phyloP scores from a whole-genome alignment of 2,113 vertebrate species.

The Alectura lathami region DNA sequence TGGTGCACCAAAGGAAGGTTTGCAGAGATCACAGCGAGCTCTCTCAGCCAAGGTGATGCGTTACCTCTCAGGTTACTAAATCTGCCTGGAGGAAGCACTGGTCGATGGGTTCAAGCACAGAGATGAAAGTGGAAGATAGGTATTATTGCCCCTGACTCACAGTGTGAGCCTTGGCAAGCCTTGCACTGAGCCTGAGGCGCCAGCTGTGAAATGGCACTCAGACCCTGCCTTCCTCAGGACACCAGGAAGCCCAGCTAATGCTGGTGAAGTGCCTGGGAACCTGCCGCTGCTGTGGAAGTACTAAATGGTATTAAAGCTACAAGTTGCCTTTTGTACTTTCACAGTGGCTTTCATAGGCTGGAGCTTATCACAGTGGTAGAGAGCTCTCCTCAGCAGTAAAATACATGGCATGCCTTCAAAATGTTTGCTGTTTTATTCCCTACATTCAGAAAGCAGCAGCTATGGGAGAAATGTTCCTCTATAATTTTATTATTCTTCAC shows the following conservation, averaged over 20 bases:
- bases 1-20: not conserved
- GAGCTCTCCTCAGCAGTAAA: not conserved
- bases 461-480: not conserved
- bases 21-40: not conserved
- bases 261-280: not conserved
- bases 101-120: not conserved
- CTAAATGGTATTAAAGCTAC: not conserved
- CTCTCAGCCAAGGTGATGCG: not conserved
- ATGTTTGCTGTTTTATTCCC: not conserved
- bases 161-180: not conserved
- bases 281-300: not conserved
- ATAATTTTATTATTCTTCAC: not conserved
- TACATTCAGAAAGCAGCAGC: not conserved
- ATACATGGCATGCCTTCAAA: not conserved
- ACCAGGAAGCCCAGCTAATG: not conserved
- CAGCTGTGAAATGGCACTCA: not conserved
- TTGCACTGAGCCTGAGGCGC: not conserved
- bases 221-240: not conserved
- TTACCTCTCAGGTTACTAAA: slow-evolving; percentile 3
- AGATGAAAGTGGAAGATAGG: slow-evolving; percentile 23
- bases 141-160: not conserved
- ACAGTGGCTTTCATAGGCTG: not conserved
- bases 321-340: not conserved
- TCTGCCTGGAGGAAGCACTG: not conserved
- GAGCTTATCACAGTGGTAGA: not conserved